Percentiles rank a stretch among this genome's conserved stretches.
Evolutionary conservation across 2,113 vertebrate genomes (phyloP).

Genomic region (Orcinus orca): DNA sequence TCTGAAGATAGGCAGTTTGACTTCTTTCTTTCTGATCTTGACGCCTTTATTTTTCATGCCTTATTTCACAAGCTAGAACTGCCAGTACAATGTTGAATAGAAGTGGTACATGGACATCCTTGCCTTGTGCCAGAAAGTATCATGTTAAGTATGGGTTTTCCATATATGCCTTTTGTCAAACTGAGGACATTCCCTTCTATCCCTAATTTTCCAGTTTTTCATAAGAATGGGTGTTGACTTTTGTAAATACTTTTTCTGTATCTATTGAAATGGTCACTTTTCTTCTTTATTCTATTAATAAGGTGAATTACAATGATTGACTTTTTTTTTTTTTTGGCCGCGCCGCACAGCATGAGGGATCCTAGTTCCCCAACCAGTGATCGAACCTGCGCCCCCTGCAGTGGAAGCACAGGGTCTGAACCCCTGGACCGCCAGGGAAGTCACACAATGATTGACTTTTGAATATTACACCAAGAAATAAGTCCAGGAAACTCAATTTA

Average conservation of each 20-base stretch:
- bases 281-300: neutral
- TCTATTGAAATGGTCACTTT: neutral
- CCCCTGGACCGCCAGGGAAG: neutral
- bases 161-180: neutral
- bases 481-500: neutral
- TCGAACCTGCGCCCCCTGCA: neutral
- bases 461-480: neutral
- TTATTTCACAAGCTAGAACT: neutral
- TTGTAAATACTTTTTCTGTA: neutral
- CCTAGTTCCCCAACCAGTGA: neutral
- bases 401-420: neutral
- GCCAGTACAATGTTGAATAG: accelerated
- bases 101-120: too few species aligned
- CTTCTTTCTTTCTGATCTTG: neutral
- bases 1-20: neutral
- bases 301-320: too few species aligned
- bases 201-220: neutral
- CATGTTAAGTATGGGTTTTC: neutral
- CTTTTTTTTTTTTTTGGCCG: neutral
- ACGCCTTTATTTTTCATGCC: neutral
- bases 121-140: neutral
- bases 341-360: neutral
- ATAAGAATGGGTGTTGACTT: neutral
- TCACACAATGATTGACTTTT: neutral
- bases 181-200: neutral